phyloP scores from a whole-genome alignment of 1,140 invertebrate genomes.

The Nixonia krombeini region DNA sequence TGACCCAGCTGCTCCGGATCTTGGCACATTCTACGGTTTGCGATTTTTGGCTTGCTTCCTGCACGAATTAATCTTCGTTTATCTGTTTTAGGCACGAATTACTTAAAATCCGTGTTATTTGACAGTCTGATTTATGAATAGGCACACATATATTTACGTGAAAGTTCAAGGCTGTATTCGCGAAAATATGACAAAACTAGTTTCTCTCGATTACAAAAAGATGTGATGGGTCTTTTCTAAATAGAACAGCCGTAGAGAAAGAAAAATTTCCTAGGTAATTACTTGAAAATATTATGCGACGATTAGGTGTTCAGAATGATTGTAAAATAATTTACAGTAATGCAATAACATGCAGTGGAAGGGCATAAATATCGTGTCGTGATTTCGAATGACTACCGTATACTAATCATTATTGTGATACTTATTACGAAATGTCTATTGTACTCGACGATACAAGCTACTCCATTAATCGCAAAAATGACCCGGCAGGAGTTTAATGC shows the following conservation, averaged over 20 bases:
- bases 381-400: too few species aligned
- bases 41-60: conserved; percentile 41
- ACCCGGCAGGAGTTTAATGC: conserved; percentile 21
- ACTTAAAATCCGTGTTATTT: conserved; percentile 24
- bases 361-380: too few species aligned
- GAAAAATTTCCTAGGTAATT: too few species aligned
- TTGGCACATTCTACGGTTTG: conserved; percentile 50
- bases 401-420: too few species aligned
- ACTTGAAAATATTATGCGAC: too few species aligned
- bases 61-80: conserved; percentile 20
- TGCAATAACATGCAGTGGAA: too few species aligned
- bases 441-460: too few species aligned
- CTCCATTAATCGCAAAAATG: conserved; percentile 22
- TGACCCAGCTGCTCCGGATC: conserved; percentile 44
- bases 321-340: too few species aligned
- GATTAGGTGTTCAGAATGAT: background rate
- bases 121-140: conserved; percentile 24
- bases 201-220: background rate
- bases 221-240: background rate
- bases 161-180: too few species aligned
- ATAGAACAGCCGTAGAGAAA: background rate
- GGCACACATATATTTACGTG: conserved; percentile 12
- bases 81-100: conserved; percentile 14
- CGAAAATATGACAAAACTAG: background rate
- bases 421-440: too few species aligned